Percentiles rank a stretch among this genome's conserved stretches.
Conservation (phyloP, 2,113 vertebrate genomes). For the Acinonyx jubatus region DNA sequence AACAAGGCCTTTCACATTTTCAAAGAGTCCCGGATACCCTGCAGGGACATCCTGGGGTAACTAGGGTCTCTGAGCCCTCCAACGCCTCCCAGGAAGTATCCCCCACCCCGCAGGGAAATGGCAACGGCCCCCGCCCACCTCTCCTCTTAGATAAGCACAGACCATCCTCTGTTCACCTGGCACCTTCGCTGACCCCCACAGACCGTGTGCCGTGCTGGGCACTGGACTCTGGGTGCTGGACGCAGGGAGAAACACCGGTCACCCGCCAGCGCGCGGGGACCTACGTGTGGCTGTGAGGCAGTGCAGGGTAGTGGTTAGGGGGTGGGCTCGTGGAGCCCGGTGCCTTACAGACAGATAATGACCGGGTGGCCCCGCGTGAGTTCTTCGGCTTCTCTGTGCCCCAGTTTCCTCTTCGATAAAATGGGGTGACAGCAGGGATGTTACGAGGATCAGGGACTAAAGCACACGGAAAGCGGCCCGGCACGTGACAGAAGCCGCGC, state of each 20-base stretch:
- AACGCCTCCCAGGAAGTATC: not conserved
- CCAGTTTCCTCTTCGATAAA: not conserved
- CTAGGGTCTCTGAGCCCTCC: not conserved
- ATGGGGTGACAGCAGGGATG: not conserved
- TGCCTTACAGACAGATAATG: not conserved
- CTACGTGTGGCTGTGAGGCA: not conserved
- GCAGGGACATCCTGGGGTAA: not conserved
- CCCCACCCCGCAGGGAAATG: rapidly evolving
- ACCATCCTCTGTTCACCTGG: not conserved
- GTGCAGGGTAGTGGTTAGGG: rapidly evolving
- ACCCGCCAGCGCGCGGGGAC: no score
- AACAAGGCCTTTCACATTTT: not conserved
- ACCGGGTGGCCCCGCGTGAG: not conserved
- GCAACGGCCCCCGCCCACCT: no score
- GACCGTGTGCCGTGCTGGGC: not conserved
- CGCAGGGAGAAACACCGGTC: not conserved
- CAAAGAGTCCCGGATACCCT: not conserved
- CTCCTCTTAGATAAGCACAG: not conserved
- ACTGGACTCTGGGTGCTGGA: not conserved
- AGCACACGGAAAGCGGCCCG: not conserved
- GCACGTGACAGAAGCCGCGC: not conserved
- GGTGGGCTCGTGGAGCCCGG: not conserved
- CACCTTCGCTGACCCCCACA: not conserved
- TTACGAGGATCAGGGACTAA: not conserved
- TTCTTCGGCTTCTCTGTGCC: not conserved